Evolutionary conservation across 2,113 vertebrate species (phyloP).

Genomic region (Alligator sinensis): DNA sequence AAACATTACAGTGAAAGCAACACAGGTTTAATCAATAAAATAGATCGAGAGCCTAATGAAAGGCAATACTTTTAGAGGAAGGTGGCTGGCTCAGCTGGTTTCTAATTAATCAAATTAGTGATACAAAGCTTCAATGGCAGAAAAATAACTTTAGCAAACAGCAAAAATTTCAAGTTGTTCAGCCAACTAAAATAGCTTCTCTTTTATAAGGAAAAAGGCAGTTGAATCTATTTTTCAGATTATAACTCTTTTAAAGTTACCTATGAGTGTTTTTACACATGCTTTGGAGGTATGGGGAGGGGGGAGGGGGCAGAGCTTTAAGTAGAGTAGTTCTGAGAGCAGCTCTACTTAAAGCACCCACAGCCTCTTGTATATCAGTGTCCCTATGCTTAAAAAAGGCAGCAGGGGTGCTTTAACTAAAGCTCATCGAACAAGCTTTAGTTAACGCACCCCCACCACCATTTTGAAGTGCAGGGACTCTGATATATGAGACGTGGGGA

Average conservation of each 20-base stretch:
- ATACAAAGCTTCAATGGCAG: neutral
- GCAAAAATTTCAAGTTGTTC: neutral
- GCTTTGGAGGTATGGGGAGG: no score
- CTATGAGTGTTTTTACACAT: no score
- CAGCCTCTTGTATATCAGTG: no score
- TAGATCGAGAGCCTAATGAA: slow-evolving; percentile 23
- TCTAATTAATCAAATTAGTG: slow-evolving; percentile 42
- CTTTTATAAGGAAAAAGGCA: neutral
- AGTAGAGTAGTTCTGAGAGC: no score
- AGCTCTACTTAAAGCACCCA: no score
- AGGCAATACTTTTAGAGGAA: slow-evolving; percentile 1
- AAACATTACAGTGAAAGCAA: slow-evolving; percentile 5
- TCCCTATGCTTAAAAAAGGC: no score
- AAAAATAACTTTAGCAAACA: neutral
- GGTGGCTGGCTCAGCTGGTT: neutral
- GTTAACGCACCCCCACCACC: no score
- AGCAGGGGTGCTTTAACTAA: no score
- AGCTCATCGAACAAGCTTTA: no score
- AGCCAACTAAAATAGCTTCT: neutral
- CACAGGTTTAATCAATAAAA: slow-evolving; percentile 52
- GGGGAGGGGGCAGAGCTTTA: no score
- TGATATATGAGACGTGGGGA: no score
- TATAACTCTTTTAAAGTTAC: neutral
- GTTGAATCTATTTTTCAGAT: neutral
- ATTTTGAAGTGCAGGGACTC: no score